Percentiles rank a stretch among this genome's conserved stretches.
These are phyloP conservation scores for Schrankia costaestrigalis DNA, from an alignment of 2,888 invertebrate genomes.

Conservation along the genomic window DNA sequence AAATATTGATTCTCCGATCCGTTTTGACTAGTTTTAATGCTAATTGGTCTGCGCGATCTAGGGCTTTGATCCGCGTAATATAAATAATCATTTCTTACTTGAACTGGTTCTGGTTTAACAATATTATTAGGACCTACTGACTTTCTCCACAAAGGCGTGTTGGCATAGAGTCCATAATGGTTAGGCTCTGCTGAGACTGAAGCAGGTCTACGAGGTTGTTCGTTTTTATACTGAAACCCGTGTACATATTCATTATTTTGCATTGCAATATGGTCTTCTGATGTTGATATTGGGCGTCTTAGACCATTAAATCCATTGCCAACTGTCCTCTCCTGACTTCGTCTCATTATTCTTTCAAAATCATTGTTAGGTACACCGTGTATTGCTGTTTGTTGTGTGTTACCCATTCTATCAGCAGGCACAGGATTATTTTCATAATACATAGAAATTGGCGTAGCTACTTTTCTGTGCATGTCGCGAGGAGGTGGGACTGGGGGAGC, in stretches of 20 bases:
- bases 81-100: slow-evolving; percentile 76
- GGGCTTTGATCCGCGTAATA: slow-evolving; percentile 87
- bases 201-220: slow-evolving; percentile 71
- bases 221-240: slow-evolving; percentile 52
- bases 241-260: slow-evolving; percentile 69
- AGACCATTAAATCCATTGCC: slow-evolving; percentile 72
- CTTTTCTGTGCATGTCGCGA: slow-evolving; percentile 85
- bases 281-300: slow-evolving; percentile 71
- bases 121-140: slow-evolving; percentile 49
- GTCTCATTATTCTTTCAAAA: slow-evolving; percentile 72
- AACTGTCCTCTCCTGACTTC: slow-evolving; percentile 68
- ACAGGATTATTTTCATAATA: slow-evolving; percentile 69
- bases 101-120: slow-evolving; percentile 65
- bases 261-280: slow-evolving; percentile 77
- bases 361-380: slow-evolving; percentile 74
- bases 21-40: slow-evolving; percentile 79
- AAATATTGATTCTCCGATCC: slow-evolving; percentile 69
- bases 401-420: slow-evolving; percentile 52
- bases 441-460: slow-evolving; percentile 75
- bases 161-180: slow-evolving; percentile 67
- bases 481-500: slow-evolving; percentile 90
- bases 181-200: slow-evolving; percentile 76
- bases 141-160: slow-evolving; percentile 67
- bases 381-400: slow-evolving; percentile 45
- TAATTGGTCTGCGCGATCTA: slow-evolving; percentile 86